A percentile compares a stretch with the other conserved stretches of the same genome.
phyloP scores from a whole-genome alignment of 1,140 invertebrate species.

The Prorops nasuta region DNA sequence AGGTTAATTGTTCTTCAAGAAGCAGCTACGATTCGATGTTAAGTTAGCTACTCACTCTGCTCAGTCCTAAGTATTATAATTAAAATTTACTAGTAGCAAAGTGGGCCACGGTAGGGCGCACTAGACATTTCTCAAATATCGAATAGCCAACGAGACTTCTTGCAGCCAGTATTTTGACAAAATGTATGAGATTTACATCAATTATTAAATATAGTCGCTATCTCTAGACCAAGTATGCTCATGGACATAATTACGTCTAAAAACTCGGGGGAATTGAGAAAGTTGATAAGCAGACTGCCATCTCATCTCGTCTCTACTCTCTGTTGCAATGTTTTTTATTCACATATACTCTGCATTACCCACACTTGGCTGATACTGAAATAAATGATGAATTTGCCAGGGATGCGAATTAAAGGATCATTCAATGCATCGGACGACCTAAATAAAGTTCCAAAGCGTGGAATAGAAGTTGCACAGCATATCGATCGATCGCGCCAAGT shows the following conservation, averaged over 20 bases:
- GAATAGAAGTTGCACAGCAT: slow-evolving; percentile 1
- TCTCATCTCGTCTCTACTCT: not conserved
- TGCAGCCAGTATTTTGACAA: no score
- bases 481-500: slow-evolving; percentile 5
- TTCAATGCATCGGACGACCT: slow-evolving; percentile 12
- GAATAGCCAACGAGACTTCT: no score
- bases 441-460: slow-evolving; percentile 12
- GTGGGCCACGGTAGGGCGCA: no score
- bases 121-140: no score
- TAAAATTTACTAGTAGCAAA: no score
- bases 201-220: slow-evolving; percentile 15
- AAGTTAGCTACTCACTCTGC: no score
- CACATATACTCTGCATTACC: slow-evolving; percentile 15
- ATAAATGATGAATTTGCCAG: slow-evolving; percentile 16
- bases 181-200: not conserved
- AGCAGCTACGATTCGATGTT: no score
- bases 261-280: not conserved
- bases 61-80: no score
- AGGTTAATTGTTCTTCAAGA: no score
- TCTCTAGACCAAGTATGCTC: not conserved
- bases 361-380: slow-evolving; percentile 6
- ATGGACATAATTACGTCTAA: not conserved
- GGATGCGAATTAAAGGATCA: slow-evolving; percentile 14
- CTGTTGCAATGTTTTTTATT: not conserved
- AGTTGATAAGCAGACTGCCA: not conserved